Conservation (phyloP, 1,140 invertebrate species). For the Philopotamus ludificatus region DNA sequence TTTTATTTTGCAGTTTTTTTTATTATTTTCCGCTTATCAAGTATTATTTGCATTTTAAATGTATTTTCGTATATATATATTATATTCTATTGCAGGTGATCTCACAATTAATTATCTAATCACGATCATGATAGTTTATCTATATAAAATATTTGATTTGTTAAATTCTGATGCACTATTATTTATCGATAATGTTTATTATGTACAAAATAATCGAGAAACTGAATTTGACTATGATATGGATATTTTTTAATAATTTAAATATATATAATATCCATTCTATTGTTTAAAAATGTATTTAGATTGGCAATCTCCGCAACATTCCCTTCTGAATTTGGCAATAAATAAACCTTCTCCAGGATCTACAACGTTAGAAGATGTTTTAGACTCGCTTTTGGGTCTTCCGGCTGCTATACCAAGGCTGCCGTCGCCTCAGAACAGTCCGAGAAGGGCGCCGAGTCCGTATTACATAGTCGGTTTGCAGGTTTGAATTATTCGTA, state of each 20-base stretch:
- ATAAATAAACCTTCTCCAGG: constrained; percentile 63
- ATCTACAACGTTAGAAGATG: constrained; percentile 88
- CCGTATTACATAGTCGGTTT: constrained; percentile 64
- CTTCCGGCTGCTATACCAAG: constrained; percentile 71
- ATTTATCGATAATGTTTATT: no score
- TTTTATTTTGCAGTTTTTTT: constrained; percentile 38
- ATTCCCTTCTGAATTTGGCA: constrained; percentile 49
- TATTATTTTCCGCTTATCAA: constrained; percentile 25
- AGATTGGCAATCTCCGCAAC: constrained; percentile 37
- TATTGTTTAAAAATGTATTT: constrained; percentile 10
- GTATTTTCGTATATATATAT: not conserved
- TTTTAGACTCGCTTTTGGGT: constrained; percentile 85
- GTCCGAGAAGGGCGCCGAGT: constrained; percentile 63
- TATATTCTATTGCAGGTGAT: no score
- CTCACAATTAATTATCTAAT: no score
- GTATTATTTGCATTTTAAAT: constrained; percentile 31
- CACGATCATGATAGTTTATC: no score
- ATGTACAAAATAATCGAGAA: no score
- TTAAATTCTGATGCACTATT: no score
- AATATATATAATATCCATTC: not conserved
- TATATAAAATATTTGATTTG: no score
- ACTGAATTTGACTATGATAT: no score
- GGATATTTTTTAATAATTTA: no score
- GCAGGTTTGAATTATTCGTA: constrained; percentile 59
- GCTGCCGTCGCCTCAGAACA: constrained; percentile 60